These are phyloP conservation scores for Corythoichthys intestinalis DNA, from an alignment of 2,113 vertebrate genomes.

Conservation along the genomic window DNA sequence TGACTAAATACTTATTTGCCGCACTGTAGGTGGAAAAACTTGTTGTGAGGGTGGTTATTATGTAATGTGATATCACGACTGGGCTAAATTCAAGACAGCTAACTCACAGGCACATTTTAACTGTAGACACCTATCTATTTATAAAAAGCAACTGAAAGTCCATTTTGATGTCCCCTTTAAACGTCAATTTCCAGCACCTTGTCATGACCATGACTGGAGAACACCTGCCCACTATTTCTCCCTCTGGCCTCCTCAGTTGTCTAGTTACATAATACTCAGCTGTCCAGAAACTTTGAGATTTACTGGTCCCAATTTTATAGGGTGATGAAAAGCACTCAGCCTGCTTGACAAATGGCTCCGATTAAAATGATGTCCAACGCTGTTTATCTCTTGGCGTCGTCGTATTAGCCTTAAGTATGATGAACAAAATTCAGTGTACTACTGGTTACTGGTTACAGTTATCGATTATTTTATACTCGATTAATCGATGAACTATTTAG, in stretches of 20 bases:
- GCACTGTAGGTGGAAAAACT: too few relatives aligned
- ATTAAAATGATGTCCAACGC: background rate
- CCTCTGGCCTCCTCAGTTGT: slow-evolving; percentile 10
- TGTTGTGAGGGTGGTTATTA: background rate
- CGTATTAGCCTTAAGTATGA: background rate
- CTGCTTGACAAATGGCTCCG: slow-evolving; percentile 17
- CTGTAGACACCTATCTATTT: background rate
- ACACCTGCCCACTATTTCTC: background rate
- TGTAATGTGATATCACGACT: background rate
- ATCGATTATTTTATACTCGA: too few relatives aligned
- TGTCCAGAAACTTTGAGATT: slow-evolving; percentile 42
- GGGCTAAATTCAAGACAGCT: background rate
- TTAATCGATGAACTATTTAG: too few relatives aligned
- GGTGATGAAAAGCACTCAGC: slow-evolving; percentile 20
- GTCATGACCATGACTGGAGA: background rate
- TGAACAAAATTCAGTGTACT: background rate
- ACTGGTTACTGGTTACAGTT: too few relatives aligned
- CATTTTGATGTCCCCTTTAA: background rate
- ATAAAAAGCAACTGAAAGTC: background rate
- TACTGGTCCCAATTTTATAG: slow-evolving; percentile 31
- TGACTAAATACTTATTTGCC: too few relatives aligned
- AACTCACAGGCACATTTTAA: background rate
- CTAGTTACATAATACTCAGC: slow-evolving; percentile 49
- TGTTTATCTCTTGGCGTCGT: background rate
- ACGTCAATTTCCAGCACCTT: background rate